Base-by-base conservation (phyloP, 1,140 invertebrate species). In the Propsilocerus akamusi region DNA sequence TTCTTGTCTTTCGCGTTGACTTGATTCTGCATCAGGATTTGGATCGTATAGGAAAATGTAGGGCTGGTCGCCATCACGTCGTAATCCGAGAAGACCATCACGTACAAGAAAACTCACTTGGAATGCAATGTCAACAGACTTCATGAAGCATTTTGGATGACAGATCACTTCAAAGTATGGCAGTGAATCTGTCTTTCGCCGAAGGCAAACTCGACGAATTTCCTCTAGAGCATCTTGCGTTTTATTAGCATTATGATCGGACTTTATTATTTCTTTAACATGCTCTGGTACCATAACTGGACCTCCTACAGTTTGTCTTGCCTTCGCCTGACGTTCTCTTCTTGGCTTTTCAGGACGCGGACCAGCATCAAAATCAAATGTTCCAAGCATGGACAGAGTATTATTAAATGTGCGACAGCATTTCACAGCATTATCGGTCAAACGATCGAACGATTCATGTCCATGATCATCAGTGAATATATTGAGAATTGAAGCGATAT, bases 121-220 rank as follows among this genome's bases (percentile, higher is more conserved):
- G 24, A 61, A 49, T 10, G 58, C 54, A 47, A 59, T 62, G 20
- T 61, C 57, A 32, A 61, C 55, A 4, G 53, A 57, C 8, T 57
- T 53, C 59, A 61, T 61, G 12, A 59, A 61, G 22, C 60, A 51
- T 2, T 52, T 24, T 0, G 59, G 60, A 53, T 62, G 52, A 22
- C 52, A 53, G 22, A 61, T 60, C 22, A 62, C 22, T 51, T 62
- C 60, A 3, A 54, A 61, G 28, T 60, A 61, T 4, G 60, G 58
- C 26, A 61, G 60, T 2, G 57, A 53, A 26, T 46, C 53, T 52
- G 7, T 53, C 50, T n/a, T 53, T 41, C 4, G 46, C 47, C 46
- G 26, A 25, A 28, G 52, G 52, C 4, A 41, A 4, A 30, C 46
- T 25, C 52, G 37, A 30, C 55, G 57, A 4, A 59, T 53, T 22